These are phyloP conservation scores for Cistogaster globosa DNA, from an alignment of 2,888 invertebrate genomes.

Conservation along the genomic window DNA sequence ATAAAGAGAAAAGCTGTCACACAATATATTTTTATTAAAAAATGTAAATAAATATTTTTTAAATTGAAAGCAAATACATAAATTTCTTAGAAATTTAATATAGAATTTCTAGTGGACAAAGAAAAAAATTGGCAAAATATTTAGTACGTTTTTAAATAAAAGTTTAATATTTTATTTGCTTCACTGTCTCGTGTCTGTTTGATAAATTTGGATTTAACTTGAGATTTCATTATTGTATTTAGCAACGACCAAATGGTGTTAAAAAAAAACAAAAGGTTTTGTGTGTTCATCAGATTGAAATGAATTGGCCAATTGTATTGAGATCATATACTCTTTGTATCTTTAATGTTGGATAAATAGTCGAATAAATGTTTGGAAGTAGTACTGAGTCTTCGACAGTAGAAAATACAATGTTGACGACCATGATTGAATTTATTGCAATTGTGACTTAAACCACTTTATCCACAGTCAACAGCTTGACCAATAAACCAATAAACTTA, in stretches of 20 bases:
- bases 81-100: conserved; percentile 28
- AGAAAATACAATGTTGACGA: conserved; percentile 62
- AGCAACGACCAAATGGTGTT: conserved; percentile 63
- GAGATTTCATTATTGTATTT: conserved; percentile 54
- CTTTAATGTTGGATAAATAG: conserved; percentile 47
- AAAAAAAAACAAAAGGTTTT: conserved; percentile 50
- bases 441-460: conserved; percentile 70
- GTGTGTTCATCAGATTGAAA: conserved; percentile 62
- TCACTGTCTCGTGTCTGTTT: conserved; percentile 3
- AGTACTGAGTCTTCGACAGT: conserved; percentile 30
- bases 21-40: conserved; percentile 24
- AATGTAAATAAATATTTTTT: conserved; percentile 32
- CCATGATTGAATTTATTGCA: conserved; percentile 71
- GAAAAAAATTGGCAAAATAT: neutral
- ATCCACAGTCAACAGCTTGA: conserved; percentile 70
- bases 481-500: conserved; percentile 67
- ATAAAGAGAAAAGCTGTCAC: conserved; percentile 5
- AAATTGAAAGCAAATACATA: conserved; percentile 36
- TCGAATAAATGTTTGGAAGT: conserved; percentile 37
- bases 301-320: conserved; percentile 58
- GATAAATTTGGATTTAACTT: conserved; percentile 31
- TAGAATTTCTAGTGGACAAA: conserved; percentile 1
- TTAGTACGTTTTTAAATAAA: conserved; percentile 2
- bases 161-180: conserved; percentile 20
- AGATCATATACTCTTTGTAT: conserved; percentile 57